Percentiles rank a stretch among this genome's conserved stretches.
phyloP scores from a whole-genome alignment of 2,797 vertebrate species.

The Helicolenus hilgendorfi region DNA sequence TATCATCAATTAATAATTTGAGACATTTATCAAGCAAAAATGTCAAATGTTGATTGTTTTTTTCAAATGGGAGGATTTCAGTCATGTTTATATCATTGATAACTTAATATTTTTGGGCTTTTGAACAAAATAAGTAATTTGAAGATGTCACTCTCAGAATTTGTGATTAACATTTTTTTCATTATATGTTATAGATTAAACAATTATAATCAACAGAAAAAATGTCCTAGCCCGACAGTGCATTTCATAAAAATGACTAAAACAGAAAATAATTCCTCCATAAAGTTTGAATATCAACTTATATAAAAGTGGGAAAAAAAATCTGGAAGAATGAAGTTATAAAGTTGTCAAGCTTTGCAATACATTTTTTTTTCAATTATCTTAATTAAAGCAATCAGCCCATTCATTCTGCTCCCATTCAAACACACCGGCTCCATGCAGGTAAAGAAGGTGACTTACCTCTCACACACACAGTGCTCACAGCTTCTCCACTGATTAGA shows the following conservation, averaged over 20 bases:
- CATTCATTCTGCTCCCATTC: slow-evolving; percentile 37
- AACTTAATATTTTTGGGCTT: not conserved
- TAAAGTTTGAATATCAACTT: slow-evolving; percentile 27
- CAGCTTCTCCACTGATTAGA: slow-evolving; percentile 55
- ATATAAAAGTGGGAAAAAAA: not conserved
- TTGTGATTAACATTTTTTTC: not conserved
- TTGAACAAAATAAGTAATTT: not conserved
- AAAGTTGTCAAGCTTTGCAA: slow-evolving; percentile 13
- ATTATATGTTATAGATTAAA: not conserved
- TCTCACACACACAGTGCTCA: slow-evolving; percentile 42
- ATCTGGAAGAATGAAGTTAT: not conserved
- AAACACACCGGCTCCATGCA: slow-evolving; percentile 31
- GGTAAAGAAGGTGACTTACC: slow-evolving; percentile 84
- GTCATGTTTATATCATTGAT: not conserved
- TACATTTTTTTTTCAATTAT: not conserved
- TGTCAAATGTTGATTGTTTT: not conserved
- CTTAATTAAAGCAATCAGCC: slow-evolving; percentile 24
- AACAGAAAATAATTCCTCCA: not conserved
- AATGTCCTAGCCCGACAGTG: not conserved
- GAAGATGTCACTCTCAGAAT: not conserved
- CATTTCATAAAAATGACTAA: not conserved
- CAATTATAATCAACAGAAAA: not conserved
- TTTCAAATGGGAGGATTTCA: not conserved
- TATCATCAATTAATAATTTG: not conserved
- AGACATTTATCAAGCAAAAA: not conserved